Base-by-base conservation (phyloP, 2,113 vertebrate species). In the Ammospiza nelsoni region DNA sequence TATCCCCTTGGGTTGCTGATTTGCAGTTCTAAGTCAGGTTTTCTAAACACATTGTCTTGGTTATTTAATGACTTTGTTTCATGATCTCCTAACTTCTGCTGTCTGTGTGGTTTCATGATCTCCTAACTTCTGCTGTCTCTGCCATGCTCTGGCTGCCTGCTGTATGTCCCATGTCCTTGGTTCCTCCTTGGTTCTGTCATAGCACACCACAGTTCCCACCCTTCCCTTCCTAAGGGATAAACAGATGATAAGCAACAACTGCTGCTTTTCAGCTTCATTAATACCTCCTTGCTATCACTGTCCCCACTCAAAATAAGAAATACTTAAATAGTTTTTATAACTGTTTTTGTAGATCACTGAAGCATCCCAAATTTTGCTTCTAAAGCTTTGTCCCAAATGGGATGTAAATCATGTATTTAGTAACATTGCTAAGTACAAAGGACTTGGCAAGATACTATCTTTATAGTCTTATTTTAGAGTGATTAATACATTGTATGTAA, bases 401-500 rank as follows among this genome's bases (percentile, higher is more conserved):
- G 25, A 68, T 84, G 69, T 91, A 85, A 97, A 94, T 94, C 71
- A 95, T 91, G 46, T 95, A 85, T 88, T 81, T 41, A 57, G 73
- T 89, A 78, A 58, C 52, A 35, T 91, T 79, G 29, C 58, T 65
- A 46, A 87, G 86, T 84, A 89, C 65, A 92, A 94, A 96, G 63
- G 58, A 94, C 87, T 75, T 76, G 57, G 49, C 76, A 75, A 44
- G 43, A 90, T 57, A 46, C 65, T 96, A 97, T 91, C 96, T 95
- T 96, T 96, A 77, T 73, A 71, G 86, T 61, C 68, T 93, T 90
- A 69, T 91, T 93, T 91, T 93, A 90, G 94, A 91, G 90, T 97
- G 90, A 97, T 98, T 97, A 96, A 97, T 96, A 48, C 25, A 67
- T 77, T 76, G 87, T 67, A 90, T 87, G 62, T 87, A 92, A 93